These are phyloP conservation scores for Trachymyrmex cornetzi DNA, from an alignment of 1,140 invertebrate species.

Conservation along the genomic window DNA sequence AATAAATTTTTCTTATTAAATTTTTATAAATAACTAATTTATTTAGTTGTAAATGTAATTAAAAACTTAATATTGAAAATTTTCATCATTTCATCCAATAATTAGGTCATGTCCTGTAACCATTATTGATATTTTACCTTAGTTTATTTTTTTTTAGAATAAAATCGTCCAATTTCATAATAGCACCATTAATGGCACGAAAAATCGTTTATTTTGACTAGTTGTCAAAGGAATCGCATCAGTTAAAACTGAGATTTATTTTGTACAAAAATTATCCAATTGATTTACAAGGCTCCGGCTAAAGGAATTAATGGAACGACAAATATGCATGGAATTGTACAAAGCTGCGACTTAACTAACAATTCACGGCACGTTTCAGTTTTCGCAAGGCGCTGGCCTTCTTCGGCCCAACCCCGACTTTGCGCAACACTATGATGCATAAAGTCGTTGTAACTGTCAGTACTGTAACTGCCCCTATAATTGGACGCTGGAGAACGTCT, in stretches of 20 bases:
- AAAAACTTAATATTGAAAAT: too few relatives aligned
- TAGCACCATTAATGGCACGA: background rate
- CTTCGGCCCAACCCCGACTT: constrained; percentile 19
- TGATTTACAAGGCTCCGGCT: background rate
- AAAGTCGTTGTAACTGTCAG: constrained; percentile 11
- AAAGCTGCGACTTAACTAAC: constrained; percentile 37
- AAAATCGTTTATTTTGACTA: background rate
- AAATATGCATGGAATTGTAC: background rate
- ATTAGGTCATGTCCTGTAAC: too few relatives aligned
- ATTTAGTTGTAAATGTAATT: too few relatives aligned
- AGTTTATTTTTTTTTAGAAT: background rate
- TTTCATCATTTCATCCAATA: too few relatives aligned
- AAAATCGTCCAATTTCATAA: background rate
- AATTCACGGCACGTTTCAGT: constrained; percentile 46
- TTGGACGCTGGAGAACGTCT: constrained; percentile 48
- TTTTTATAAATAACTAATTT: too few relatives aligned
- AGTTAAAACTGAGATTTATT: background rate
- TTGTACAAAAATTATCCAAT: background rate
- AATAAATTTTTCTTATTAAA: too few relatives aligned
- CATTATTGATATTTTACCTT: too few relatives aligned
- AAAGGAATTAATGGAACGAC: constrained; percentile 34
- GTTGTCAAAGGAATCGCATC: background rate
- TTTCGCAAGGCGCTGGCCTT: constrained; percentile 50
- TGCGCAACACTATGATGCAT: constrained; percentile 27
- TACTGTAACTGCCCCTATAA: constrained; percentile 44